Evolutionary conservation across 2,797 vertebrate species (phyloP).

Genomic region (Alfaro cultratus): DNA sequence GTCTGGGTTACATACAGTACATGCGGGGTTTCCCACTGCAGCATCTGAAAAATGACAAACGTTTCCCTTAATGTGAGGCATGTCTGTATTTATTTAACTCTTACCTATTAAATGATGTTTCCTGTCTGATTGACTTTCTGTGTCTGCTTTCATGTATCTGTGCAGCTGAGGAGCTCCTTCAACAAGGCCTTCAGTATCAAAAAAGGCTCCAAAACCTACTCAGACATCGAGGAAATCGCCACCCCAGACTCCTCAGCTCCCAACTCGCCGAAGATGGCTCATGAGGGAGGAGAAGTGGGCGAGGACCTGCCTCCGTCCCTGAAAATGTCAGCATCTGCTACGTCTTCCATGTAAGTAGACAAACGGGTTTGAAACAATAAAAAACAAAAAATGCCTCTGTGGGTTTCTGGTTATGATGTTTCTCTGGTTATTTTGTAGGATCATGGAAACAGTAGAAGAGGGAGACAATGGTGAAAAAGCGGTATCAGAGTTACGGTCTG

Average conservation of each 20-base stretch:
- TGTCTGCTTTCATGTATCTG: constrained; percentile 23
- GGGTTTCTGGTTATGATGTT: constrained; percentile 8
- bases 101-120: background rate
- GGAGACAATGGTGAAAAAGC: constrained; percentile 87
- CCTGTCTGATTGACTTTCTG: background rate
- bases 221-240: constrained; percentile 95
- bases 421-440: constrained; percentile 64
- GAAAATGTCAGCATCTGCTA: constrained; percentile 82
- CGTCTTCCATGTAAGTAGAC: constrained; percentile 84
- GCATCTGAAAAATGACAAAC: constrained; percentile 14
- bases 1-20: background rate
- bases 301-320: constrained; percentile 77
- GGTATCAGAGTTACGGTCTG: constrained; percentile 91
- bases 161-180: constrained; percentile 94
- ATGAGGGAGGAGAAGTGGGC: constrained; percentile 75
- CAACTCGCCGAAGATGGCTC: constrained; percentile 94
- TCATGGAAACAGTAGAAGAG: constrained; percentile 83
- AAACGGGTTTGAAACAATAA: background rate
- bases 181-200: constrained; percentile 99
- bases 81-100: constrained; percentile 53
- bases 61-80: constrained; percentile 40
- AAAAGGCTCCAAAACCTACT: constrained; percentile 95
- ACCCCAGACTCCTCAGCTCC: constrained; percentile 95
- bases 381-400: accelerated
- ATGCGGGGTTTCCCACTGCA: background rate